A percentile compares a stretch with the other conserved stretches of the same genome.
These are phyloP conservation scores for Diabrotica balteata DNA, from an alignment of 2,888 invertebrate genomes.

Conservation along the genomic window DNA sequence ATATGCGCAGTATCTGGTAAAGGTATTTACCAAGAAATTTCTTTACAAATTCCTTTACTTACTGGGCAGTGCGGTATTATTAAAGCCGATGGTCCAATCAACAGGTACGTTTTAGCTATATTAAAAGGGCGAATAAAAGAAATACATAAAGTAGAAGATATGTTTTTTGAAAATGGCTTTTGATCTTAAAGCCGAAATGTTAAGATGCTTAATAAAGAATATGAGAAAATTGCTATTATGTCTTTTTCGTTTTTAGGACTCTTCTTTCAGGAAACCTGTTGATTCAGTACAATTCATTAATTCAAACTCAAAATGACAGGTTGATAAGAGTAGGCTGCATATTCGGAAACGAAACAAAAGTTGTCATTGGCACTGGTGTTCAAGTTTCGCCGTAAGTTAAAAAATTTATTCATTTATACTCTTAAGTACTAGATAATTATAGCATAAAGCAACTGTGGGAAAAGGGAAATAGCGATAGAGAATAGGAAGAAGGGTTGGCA, in stretches of 20 bases:
- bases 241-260: constrained; percentile 63
- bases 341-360: constrained; percentile 63
- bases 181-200: too few species aligned
- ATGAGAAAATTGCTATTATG: too few species aligned
- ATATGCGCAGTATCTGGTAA: constrained; percentile 71
- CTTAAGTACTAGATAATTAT: neutral
- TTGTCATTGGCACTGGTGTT: constrained; percentile 66
- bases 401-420: constrained; percentile 8
- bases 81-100: constrained; percentile 64
- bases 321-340: constrained; percentile 82
- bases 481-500: too few species aligned
- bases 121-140: too few species aligned
- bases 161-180: too few species aligned
- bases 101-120: constrained; percentile 58
- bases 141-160: too few species aligned
- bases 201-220: too few species aligned
- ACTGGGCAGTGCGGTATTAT: constrained; percentile 66
- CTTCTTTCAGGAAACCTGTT: constrained; percentile 79
- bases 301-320: constrained; percentile 85
- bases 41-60: constrained; percentile 67
- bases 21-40: constrained; percentile 60
- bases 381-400: constrained; percentile 64
- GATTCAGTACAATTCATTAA: constrained; percentile 83
- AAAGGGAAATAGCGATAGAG: too few species aligned
- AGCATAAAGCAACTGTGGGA: too few species aligned